These are phyloP conservation scores for Larimichthys crocea DNA, from an alignment of 2,113 vertebrate genomes.

Conservation along the genomic window DNA sequence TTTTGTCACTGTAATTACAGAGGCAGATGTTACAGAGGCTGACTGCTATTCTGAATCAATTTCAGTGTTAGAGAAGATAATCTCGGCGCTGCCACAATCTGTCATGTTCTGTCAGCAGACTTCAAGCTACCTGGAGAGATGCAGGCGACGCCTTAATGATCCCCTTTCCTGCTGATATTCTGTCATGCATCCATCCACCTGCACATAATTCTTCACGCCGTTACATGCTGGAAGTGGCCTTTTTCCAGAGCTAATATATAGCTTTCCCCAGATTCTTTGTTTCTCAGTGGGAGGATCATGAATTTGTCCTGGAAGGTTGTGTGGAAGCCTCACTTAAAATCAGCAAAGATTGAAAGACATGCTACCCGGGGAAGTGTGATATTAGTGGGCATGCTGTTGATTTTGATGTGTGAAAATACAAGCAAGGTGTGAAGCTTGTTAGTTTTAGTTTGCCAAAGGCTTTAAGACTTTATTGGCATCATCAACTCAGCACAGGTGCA, in stretches of 20 bases:
- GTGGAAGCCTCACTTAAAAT: not conserved
- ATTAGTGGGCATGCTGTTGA: not conserved
- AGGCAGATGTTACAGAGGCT: not conserved
- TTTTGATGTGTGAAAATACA: slow-evolving; percentile 31
- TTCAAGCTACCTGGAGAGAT: not conserved
- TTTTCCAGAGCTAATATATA: not conserved
- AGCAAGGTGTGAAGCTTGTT: slow-evolving; percentile 14
- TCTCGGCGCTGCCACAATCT: not conserved
- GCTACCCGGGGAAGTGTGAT: not conserved
- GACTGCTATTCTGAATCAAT: slow-evolving; percentile 40
- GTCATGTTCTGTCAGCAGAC: slow-evolving; percentile 29
- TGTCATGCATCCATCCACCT: not conserved
- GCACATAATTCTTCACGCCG: not conserved
- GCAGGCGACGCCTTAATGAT: not conserved
- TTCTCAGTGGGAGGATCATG: not conserved
- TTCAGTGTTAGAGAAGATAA: slow-evolving; percentile 3
- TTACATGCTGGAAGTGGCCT: not conserved
- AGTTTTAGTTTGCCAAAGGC: slow-evolving; percentile 1
- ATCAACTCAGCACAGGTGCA: slow-evolving; percentile 1
- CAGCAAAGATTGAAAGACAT: not conserved
- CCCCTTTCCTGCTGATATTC: not conserved
- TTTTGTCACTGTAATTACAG: slow-evolving; percentile 4
- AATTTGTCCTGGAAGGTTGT: not conserved
- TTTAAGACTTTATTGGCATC: slow-evolving; percentile 11
- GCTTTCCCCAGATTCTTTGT: not conserved